phyloP scores from a whole-genome alignment of 1,140 invertebrate species.

The Temnothorax longispinosus region DNA sequence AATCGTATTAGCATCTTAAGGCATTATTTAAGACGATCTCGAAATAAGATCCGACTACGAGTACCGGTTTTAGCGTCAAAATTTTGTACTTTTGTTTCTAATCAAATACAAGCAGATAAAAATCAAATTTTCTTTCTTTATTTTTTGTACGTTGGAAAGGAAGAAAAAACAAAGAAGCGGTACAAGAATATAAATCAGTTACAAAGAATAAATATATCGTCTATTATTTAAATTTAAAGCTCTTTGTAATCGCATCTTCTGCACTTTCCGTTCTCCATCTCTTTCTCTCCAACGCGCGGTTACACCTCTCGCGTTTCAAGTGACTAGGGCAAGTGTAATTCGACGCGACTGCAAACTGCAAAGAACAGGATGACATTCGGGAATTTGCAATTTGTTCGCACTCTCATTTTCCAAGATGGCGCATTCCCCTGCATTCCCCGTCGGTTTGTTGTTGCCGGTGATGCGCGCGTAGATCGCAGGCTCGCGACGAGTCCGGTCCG shows the following conservation, averaged over 20 bases:
- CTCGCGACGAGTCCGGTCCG: background rate
- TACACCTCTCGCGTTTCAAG: background rate
- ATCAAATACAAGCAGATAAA: too few species aligned
- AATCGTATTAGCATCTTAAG: too few species aligned
- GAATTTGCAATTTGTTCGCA: background rate
- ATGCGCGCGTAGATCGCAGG: background rate
- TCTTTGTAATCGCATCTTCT: background rate
- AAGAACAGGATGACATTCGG: background rate
- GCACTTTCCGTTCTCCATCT: background rate
- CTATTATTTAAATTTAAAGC: background rate
- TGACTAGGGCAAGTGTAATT: background rate
- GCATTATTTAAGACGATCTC: too few species aligned
- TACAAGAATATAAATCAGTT: background rate
- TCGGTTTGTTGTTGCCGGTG: background rate
- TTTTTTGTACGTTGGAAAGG: too few species aligned
- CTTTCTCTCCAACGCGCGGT: background rate
- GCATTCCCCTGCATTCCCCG: background rate
- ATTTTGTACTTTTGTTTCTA: background rate
- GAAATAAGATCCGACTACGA: too few species aligned
- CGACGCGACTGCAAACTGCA: background rate
- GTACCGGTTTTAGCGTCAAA: too few species aligned
- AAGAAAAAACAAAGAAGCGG: background rate
- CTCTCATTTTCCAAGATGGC: background rate
- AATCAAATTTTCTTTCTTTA: too few species aligned
- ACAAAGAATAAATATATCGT: too few species aligned